Evolutionary conservation across 2,113 vertebrate genomes (phyloP).

Genomic region (Pterocles burchelli): DNA sequence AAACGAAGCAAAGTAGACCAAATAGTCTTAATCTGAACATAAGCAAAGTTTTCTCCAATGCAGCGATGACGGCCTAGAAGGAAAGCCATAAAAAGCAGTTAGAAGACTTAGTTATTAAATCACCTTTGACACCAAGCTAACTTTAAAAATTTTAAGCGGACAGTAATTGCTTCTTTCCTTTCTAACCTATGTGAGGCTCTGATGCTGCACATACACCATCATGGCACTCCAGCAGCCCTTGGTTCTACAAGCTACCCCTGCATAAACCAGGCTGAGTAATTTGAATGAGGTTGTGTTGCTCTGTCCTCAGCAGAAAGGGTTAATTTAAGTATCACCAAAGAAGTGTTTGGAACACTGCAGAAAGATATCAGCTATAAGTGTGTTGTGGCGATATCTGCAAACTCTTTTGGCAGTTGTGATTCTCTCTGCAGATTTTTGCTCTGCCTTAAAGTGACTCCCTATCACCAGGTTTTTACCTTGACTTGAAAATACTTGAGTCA

Average conservation of each 20-base stretch:
- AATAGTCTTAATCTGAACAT: conserved; percentile 97
- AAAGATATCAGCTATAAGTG: rapidly evolving
- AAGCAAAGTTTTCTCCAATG: conserved; percentile 98
- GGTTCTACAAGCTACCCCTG: not conserved
- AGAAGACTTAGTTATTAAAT: not conserved
- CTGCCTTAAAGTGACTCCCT: not conserved
- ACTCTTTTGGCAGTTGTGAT: not conserved
- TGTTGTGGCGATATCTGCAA: not conserved
- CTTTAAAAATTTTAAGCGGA: not conserved
- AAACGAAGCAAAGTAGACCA: conserved; percentile 94
- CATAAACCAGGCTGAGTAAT: rapidly evolving
- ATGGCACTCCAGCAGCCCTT: not conserved
- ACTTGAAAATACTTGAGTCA: not conserved
- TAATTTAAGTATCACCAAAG: not conserved
- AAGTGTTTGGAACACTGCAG: not conserved
- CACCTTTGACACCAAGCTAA: not conserved
- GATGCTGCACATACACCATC: not conserved
- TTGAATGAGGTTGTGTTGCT: not conserved
- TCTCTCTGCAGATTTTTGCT: not conserved
- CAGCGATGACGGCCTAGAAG: conserved; percentile 93
- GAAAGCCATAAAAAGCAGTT: not conserved
- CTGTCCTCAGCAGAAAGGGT: not conserved
- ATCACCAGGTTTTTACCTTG: not conserved
- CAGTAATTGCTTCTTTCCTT: not conserved
- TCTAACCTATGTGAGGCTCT: not conserved